phyloP scores from a whole-genome alignment of 2,797 vertebrate genomes.

The Knipowitschia caucasica region DNA sequence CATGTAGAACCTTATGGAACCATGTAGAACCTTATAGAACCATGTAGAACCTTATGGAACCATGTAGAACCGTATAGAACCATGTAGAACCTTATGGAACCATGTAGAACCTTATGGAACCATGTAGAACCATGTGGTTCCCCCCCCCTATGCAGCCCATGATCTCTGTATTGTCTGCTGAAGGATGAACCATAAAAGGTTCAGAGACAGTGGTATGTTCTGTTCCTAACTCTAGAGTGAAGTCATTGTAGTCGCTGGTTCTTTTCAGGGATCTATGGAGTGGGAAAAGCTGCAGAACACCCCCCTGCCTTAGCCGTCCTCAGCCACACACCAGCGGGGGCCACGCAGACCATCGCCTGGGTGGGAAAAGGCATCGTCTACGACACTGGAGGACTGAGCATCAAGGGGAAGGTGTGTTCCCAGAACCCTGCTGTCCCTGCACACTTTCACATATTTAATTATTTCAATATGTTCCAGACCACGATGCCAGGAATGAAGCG shows the following conservation, averaged over 20 bases:
- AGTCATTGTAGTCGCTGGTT: neutral
- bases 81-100: too few relatives aligned
- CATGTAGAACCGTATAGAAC: too few relatives aligned
- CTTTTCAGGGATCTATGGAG: conserved; percentile 88
- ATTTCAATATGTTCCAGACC: conserved; percentile 56
- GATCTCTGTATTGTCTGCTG: too few relatives aligned
- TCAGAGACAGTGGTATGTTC: too few relatives aligned
- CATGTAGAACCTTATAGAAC: too few relatives aligned
- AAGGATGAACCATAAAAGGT: too few relatives aligned
- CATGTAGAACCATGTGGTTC: too few relatives aligned
- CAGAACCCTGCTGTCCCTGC: neutral
- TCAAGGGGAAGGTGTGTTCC: conserved; percentile 90
- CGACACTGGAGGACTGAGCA: conserved; percentile 97
- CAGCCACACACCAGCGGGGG: conserved; percentile 90
- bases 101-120: too few relatives aligned
- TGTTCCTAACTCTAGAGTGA: neutral
- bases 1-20: too few relatives aligned
- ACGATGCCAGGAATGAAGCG: conserved; percentile 99
- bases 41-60: too few relatives aligned
- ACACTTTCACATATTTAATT: too few relatives aligned
- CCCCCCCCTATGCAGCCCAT: too few relatives aligned
- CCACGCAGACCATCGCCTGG: conserved; percentile 97
- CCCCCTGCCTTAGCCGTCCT: conserved; percentile 90
- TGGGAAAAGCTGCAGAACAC: conserved; percentile 91
- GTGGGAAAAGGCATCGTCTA: conserved; percentile 98